Percentiles rank a stretch among this genome's conserved stretches.
These are phyloP conservation scores for Palythoa grandiflora DNA, from an alignment of 92 coral and sea anemone species.

Conservation along the genomic window DNA sequence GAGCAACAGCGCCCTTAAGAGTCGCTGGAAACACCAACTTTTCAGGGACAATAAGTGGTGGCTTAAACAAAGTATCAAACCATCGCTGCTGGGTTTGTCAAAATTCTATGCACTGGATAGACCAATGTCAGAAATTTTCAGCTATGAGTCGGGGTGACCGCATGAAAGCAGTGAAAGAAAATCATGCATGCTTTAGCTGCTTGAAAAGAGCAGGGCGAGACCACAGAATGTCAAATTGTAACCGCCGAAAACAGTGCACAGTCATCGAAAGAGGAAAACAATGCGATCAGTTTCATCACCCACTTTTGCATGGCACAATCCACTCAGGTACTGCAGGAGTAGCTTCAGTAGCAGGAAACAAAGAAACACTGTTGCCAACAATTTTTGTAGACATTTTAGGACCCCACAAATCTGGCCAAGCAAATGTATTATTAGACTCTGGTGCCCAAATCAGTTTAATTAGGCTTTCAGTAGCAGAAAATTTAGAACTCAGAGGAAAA, in stretches of 20 bases:
- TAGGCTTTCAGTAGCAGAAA: slow-evolving; percentile 50
- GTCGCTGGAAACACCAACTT: not conserved
- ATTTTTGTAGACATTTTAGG: slow-evolving; percentile 19
- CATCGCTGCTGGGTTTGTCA: slow-evolving; percentile 40
- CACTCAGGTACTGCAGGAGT: slow-evolving; percentile 15
- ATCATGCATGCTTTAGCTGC: slow-evolving; percentile 71
- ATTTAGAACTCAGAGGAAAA: slow-evolving; percentile 51
- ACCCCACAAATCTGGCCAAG: slow-evolving; percentile 16
- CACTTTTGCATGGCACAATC: slow-evolving; percentile 33
- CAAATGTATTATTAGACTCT: slow-evolving; percentile 67
- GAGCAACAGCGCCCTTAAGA: slow-evolving; percentile 69
- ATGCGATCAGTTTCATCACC: slow-evolving; percentile 40
- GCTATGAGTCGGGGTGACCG: not conserved
- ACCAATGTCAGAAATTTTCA: slow-evolving; percentile 38
- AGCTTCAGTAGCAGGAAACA: slow-evolving; percentile 10
- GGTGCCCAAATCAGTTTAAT: slow-evolving; percentile 73
- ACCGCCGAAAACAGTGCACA: slow-evolving; percentile 56
- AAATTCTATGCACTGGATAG: slow-evolving; percentile 29
- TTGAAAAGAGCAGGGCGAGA: slow-evolving; percentile 55
- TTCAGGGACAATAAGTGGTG: slow-evolving; percentile 1
- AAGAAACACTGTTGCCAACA: slow-evolving; percentile 30
- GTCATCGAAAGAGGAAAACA: not conserved
- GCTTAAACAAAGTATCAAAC: not conserved
- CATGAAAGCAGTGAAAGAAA: slow-evolving; percentile 44
- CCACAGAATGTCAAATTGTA: slow-evolving; percentile 60